phyloP scores from a whole-genome alignment of 92 coral and sea anemone genomes.

The Meandrina meandrites region DNA sequence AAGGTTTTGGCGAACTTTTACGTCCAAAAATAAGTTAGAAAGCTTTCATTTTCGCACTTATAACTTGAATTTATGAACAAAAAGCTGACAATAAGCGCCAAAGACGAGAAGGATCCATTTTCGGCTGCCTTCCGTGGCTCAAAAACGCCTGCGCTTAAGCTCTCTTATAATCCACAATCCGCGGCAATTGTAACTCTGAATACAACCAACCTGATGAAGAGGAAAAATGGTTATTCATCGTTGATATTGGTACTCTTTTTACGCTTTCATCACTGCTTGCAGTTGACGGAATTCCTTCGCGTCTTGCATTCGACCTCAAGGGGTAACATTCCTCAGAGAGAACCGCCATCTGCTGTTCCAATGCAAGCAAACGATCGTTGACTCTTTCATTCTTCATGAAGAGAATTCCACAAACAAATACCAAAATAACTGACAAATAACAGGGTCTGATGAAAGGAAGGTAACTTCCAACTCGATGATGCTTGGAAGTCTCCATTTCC shows the following conservation, averaged over 20 bases:
- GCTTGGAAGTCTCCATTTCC: slow-evolving; percentile 15
- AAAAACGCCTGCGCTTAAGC: too few relatives aligned
- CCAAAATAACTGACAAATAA: slow-evolving; percentile 9
- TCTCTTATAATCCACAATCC: not conserved
- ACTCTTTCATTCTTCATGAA: slow-evolving; percentile 8
- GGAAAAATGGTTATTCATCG: not conserved
- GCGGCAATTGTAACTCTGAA: not conserved
- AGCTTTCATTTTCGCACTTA: too few relatives aligned
- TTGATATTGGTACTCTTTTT: not conserved
- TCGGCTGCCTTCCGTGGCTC: too few relatives aligned
- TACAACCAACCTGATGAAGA: not conserved
- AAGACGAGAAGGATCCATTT: too few relatives aligned
- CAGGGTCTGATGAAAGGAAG: slow-evolving; percentile 17
- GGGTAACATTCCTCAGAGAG: not conserved
- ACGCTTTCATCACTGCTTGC: too few relatives aligned
- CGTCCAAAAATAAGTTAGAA: too few relatives aligned
- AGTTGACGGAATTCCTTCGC: not conserved
- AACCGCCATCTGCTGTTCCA: slow-evolving; percentile 1
- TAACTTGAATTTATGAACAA: too few relatives aligned
- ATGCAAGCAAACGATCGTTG: slow-evolving; percentile 7
- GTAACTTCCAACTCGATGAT: not conserved
- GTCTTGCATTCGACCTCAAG: not conserved
- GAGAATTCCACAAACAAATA: slow-evolving; percentile 15
- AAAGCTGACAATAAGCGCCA: too few relatives aligned
- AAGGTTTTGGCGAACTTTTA: too few relatives aligned